Evolutionary conservation across 2,797 vertebrate genomes (phyloP), one percentile per base, ranked within the genome.

Genomic region (Chromobotia macracanthus): DNA sequence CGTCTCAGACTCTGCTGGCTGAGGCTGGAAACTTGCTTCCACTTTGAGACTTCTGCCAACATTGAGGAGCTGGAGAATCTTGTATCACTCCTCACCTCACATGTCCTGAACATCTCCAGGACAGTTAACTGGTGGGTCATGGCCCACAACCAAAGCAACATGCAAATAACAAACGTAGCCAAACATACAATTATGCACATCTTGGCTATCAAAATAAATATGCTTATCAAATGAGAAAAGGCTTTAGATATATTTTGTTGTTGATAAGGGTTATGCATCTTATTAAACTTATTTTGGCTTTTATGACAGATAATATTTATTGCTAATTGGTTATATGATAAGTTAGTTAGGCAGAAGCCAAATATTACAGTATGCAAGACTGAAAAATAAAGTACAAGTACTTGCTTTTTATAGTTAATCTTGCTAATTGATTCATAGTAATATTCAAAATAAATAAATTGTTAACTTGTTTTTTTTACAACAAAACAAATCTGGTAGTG

Each of bases 21-120:
- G 85, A 77, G 68, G 11, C 55, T 72, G 64, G 35, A 83, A 72
- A 81, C 76, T 73, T 75, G 84, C 85, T 80, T 79, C 81, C 83
- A 83, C 86, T 85, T 69, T 75, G 75, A 84, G 74, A 83, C 83
- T 85, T 69, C 78, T 88, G 89, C 91, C 89, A 91, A 89, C 75
- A 87, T 83, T 80, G 64, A 31, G 84, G 73, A 46, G 85, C 85
- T 88, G 53, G 82, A 84, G 85, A 77, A 82, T 64, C 69, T 84
- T 84, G 80, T 82, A 88, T 87, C 41, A 19, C 67, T 77, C 64
- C n/a, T 70, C 73, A 60, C 70, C 71, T 64, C 82, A 72, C 60
- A 74, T 66, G 56, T 50, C 38, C 38, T 80, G 75, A 78, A 68
- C 61, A 56, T 75, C 68, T 66, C 71, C 48, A 46, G 46, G 63